Evolutionary conservation across 2,797 vertebrate genomes (phyloP).

Genomic region (Pteropus rufus): DNA sequence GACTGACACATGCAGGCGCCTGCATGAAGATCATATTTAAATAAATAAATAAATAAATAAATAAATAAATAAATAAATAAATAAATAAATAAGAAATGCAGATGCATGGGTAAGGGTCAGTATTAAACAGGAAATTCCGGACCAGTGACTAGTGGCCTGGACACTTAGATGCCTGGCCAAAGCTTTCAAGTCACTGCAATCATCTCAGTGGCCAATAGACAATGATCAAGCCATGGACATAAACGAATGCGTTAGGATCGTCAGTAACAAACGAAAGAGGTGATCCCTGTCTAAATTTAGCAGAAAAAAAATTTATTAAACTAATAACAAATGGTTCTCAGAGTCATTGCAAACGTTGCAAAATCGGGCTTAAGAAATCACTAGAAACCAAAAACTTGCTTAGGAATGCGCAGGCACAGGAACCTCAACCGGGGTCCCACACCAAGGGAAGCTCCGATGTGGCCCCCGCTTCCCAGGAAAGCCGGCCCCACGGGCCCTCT

Average conservation of each 20-base stretch:
- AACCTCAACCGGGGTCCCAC: rapidly evolving
- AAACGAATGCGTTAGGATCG: not conserved
- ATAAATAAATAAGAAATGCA: not conserved
- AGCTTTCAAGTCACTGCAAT: not conserved
- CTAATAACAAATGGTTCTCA: not conserved
- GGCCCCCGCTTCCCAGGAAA: not conserved
- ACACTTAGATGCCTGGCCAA: not conserved
- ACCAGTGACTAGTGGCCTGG: not conserved
- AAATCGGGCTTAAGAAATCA: not conserved
- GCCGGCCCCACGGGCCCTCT: rapidly evolving
- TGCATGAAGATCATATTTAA: not conserved
- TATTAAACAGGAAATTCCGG: not conserved
- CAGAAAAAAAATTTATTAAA: not conserved
- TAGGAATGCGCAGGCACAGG: not conserved
- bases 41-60: no score
- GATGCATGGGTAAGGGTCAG: not conserved
- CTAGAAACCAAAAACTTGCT: not conserved
- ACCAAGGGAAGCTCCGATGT: no score
- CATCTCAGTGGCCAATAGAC: not conserved
- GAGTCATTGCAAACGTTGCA: not conserved
- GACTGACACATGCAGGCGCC: not conserved
- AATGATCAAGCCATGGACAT: rapidly evolving
- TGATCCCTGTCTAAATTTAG: not conserved
- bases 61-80: not conserved
- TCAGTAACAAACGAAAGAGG: not conserved